A percentile compares a stretch with the other conserved stretches of the same genome.
phyloP scores from a whole-genome alignment of 2,113 vertebrate species.

The Hystrix brachyura region DNA sequence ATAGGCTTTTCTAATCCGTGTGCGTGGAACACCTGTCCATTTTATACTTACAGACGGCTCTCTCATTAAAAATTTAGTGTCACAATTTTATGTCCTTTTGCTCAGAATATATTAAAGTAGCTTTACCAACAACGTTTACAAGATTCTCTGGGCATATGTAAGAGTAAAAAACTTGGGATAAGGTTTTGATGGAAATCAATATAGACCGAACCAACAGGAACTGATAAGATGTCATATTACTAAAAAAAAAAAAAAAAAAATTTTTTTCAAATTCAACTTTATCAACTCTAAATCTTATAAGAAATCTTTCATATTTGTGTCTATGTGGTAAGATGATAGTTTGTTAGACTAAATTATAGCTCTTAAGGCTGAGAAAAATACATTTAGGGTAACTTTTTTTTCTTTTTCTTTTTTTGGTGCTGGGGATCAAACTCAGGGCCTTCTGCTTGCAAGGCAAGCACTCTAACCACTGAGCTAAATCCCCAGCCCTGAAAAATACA shows the following conservation, averaged over 20 bases:
- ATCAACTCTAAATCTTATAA: neutral
- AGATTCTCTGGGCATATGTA: neutral
- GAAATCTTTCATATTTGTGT: neutral
- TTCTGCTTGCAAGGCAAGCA: too few relatives aligned
- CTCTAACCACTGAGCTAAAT: too few relatives aligned
- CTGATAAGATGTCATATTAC: neutral
- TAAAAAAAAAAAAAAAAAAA: neutral
- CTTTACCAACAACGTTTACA: slow-evolving; percentile 35
- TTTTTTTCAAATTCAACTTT: neutral
- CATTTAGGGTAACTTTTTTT: too few relatives aligned
- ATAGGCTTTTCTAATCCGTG: slow-evolving; percentile 53
- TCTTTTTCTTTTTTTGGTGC: too few relatives aligned
- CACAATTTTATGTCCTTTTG: slow-evolving; percentile 47
- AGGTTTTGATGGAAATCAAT: neutral
- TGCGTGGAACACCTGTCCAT: slow-evolving; percentile 61
- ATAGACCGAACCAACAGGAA: neutral
- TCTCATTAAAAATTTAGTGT: slow-evolving; percentile 69
- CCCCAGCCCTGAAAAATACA: neutral
- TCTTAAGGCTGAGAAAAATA: neutral
- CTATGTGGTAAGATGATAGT: neutral
- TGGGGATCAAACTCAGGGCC: too few relatives aligned
- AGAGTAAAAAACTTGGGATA: neutral
- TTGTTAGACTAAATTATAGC: neutral
- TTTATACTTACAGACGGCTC: slow-evolving; percentile 45
- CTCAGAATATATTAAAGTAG: slow-evolving; percentile 46